Evolutionary conservation across 2,113 vertebrate species (phyloP), one percentile per base, ranked within the genome.

Genomic region (Periophthalmodon schlosseri): DNA sequence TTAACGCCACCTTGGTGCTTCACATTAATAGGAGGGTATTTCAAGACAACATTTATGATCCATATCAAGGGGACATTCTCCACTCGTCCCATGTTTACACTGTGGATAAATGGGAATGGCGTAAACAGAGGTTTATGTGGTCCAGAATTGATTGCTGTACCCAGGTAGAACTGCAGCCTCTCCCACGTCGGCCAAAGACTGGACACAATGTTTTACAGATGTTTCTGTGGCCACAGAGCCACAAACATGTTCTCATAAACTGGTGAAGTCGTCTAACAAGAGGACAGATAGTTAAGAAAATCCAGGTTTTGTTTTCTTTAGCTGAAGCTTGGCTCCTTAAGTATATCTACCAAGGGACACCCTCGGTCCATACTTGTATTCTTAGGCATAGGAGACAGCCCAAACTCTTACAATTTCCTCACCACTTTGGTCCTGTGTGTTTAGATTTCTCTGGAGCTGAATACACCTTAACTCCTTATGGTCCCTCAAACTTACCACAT

Each of bases 171-270:
- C 49, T 60, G 68, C 47, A 87, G 46, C 78, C 79, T 61, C 68
- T 73, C 70, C 76, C 60, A 79, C 73, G 73, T 72, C 77, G 88
- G 84, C 72, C 71, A 89, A 76, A 79, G 84, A 87, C 84, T 82
- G 75, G 83, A 87, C 84, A 84, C 82, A 88, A 83, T 86, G 82
- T 86, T 86, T 87, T 88, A 89, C 89, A 91, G 88, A 89, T 91
- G 90, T 91, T 88, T 84, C 74, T 90, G 88, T 80, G 87, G 90
- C 82, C 81, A 86, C 57, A 79, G 70, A 88, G 87, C 84, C 85
- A 89, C 88, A 92, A 90, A 89, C 86, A 88, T 88, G 83, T 77
- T 76, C 85, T 89, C 78, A 87, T 89, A 91, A 92, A 89, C 80
- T 77, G 79, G 72, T 80, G 76, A 88, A 82, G 87, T 87, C 84